Percentiles rank a stretch among this genome's conserved stretches.
Conservation (phyloP, 2,113 vertebrate genomes). For the Cercopithecus mona region DNA sequence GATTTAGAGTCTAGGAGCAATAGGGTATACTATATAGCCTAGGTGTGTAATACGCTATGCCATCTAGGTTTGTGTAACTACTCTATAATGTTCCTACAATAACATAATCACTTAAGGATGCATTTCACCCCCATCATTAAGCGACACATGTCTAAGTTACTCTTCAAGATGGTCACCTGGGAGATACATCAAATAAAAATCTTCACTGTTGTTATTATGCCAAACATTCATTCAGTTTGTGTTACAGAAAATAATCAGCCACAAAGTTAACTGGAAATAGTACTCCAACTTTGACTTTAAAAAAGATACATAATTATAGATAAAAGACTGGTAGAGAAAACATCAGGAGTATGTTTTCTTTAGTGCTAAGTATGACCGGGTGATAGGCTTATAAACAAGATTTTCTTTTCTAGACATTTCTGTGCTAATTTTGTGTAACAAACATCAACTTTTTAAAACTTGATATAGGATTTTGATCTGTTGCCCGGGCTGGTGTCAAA, state of each 20-base stretch:
- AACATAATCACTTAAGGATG: background rate
- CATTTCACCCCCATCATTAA: background rate
- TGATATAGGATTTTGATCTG: background rate
- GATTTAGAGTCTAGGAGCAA: background rate
- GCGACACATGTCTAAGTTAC: background rate
- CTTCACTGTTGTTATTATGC: background rate
- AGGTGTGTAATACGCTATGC: background rate
- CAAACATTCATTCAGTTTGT: constrained; percentile 7
- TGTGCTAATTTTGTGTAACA: background rate
- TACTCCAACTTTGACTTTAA: background rate
- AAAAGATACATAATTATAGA: constrained; percentile 18
- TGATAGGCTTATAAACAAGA: background rate
- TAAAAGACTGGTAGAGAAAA: background rate
- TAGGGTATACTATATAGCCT: background rate
- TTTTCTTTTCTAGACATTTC: background rate
- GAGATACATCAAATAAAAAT: background rate
- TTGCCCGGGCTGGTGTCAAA: background rate
- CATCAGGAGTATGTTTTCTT: background rate
- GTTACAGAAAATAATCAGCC: constrained; percentile 28
- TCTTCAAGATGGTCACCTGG: background rate
- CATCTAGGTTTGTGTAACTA: background rate
- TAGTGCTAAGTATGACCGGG: background rate
- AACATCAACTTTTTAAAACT: background rate
- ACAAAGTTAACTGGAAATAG: background rate
- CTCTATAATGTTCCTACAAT: background rate